phyloP scores from a whole-genome alignment of 2,797 vertebrate genomes.

The Dendrocincla tyrannina region DNA sequence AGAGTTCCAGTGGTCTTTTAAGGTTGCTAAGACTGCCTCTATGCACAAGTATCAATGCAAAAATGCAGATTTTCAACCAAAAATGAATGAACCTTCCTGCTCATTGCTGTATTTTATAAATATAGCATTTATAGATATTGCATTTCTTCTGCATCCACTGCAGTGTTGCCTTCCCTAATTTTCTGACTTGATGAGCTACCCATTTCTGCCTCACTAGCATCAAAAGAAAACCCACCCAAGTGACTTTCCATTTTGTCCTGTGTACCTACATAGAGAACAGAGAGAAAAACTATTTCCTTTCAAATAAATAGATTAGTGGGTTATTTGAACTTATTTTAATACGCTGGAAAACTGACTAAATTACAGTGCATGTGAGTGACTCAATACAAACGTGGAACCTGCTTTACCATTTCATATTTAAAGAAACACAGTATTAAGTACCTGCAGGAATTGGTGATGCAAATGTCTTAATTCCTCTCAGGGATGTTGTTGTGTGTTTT shows the following conservation, averaged over 20 bases:
- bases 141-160: background rate
- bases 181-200: background rate
- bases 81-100: background rate
- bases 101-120: background rate
- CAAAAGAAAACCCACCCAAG: background rate
- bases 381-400: background rate
- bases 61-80: background rate
- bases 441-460: background rate
- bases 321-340: background rate
- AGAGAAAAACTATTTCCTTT: background rate
- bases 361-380: background rate
- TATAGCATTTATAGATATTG: background rate
- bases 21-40: background rate
- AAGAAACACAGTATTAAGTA: background rate
- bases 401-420: background rate
- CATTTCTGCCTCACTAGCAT: background rate
- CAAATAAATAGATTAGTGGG: background rate
- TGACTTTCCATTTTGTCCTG: background rate
- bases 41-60: background rate
- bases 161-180: background rate
- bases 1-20: background rate
- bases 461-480: background rate
- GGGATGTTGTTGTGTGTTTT: background rate
- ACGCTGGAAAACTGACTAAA: background rate
- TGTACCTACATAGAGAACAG: background rate